Base-by-base conservation (phyloP, 2,888 invertebrate genomes). In the Agrotis clavis region DNA sequence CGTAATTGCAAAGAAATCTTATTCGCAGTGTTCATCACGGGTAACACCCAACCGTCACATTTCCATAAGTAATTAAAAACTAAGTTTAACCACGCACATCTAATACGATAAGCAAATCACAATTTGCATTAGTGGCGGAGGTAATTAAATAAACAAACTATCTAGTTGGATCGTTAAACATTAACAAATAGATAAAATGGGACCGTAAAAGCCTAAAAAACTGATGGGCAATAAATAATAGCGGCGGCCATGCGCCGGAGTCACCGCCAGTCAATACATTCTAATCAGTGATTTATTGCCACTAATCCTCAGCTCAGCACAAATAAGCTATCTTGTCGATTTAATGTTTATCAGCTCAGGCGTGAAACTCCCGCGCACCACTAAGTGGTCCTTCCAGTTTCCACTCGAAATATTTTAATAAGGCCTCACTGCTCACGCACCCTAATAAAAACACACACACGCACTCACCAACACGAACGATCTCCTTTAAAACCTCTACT, bases 361-460 rank as follows among this genome's bases (percentile, higher is more conserved):
- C 96, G 96, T 96, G 96, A 96, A 96, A 96, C 96, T 95, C 96
- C 95, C 95, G 95, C 94, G 95, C 94, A 94, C 92, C 95, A 94
- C 96, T 96, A 96, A 96, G 96, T 96, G 96, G 96, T 95, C 95
- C 96, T 95, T 95, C 96, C 96, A 96, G 96, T 96, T 96, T 96
- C 96, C 94, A 95, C 93, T 95, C 95, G 95, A 96, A 96, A 96
- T 96, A 96, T 96, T 96, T 96, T 96, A 96, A 96, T 96, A 96
- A 96, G 95, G 94, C 94, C 93, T 93, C 95, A 92, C 94, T 94
- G 95, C 94, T 94, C 96, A 95, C 96, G 96, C 96, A 95, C 93
- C 94, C 94, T 94, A 95, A 96, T 95, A 95, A 95, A 95, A 94
- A 94, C 93, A 93, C 92, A 94, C 91, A 94, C 91, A 93, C 92